These are phyloP conservation scores for Labia minor DNA, from an alignment of 2,888 invertebrate genomes.

Conservation along the genomic window DNA sequence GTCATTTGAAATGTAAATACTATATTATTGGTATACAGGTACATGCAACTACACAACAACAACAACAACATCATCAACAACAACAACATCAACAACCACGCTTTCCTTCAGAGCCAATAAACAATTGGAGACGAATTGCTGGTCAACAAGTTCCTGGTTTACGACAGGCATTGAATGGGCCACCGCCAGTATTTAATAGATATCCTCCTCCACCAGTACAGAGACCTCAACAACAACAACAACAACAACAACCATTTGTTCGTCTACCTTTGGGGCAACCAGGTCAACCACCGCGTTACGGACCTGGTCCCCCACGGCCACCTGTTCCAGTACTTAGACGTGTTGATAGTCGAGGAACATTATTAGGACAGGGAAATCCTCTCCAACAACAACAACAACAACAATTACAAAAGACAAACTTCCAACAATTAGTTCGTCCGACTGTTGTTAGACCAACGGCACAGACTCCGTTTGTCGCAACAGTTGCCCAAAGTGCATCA, in stretches of 20 bases:
- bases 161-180: background rate
- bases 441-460: conserved; percentile 14
- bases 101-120: conserved; percentile 3
- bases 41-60: too few relatives aligned
- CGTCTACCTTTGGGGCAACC: background rate
- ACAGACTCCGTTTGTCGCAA: background rate
- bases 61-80: too few relatives aligned
- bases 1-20: too few relatives aligned
- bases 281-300: background rate
- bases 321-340: conserved; percentile 18
- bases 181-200: too few relatives aligned
- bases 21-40: too few relatives aligned
- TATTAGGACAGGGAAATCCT: background rate
- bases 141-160: background rate
- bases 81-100: background rate
- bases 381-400: conserved; percentile 20
- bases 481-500: background rate
- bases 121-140: background rate
- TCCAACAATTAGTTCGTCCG: background rate
- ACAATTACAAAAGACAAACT: conserved; percentile 21
- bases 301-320: conserved; percentile 21
- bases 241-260: conserved; percentile 24
- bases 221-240: conserved; percentile 24
- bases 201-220: conserved; percentile 21
- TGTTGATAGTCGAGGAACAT: conserved; percentile 19